These are phyloP conservation scores for Aricia agestis DNA, from an alignment of 1,140 invertebrate species.

Conservation along the genomic window DNA sequence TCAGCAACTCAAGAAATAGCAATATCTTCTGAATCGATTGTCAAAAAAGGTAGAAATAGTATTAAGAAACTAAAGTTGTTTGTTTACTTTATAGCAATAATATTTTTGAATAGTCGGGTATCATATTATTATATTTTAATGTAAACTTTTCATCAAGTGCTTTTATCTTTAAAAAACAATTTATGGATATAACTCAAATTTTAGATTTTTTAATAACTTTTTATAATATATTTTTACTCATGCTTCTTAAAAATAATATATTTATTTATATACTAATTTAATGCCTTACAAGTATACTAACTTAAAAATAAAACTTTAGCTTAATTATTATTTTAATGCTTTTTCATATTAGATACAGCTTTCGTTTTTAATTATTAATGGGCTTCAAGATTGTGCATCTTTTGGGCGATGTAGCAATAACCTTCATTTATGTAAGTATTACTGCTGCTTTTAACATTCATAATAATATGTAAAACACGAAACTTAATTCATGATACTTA, in stretches of 20 bases:
- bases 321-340: constrained; percentile 7
- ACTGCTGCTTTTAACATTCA: constrained; percentile 11
- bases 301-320: not conserved
- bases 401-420: constrained; percentile 28
- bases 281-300: not conserved
- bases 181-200: not conserved
- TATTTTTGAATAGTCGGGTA: not conserved
- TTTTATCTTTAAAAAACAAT: no score
- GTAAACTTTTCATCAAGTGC: no score
- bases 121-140: no score
- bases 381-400: constrained; percentile 40
- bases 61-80: not conserved
- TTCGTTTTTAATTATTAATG: constrained; percentile 22
- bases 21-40: not conserved
- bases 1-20: not conserved
- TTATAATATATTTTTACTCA: not conserved
- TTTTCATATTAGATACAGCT: constrained; percentile 13
- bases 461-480: not conserved
- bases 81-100: not conserved
- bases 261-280: not conserved
- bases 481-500: constrained; percentile 1
- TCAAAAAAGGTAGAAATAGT: not conserved
- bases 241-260: not conserved
- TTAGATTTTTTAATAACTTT: not conserved
- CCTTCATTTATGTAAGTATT: constrained; percentile 23